Base-by-base conservation (phyloP, 2,113 vertebrate species). In the Neomonachus schauinslandi region DNA sequence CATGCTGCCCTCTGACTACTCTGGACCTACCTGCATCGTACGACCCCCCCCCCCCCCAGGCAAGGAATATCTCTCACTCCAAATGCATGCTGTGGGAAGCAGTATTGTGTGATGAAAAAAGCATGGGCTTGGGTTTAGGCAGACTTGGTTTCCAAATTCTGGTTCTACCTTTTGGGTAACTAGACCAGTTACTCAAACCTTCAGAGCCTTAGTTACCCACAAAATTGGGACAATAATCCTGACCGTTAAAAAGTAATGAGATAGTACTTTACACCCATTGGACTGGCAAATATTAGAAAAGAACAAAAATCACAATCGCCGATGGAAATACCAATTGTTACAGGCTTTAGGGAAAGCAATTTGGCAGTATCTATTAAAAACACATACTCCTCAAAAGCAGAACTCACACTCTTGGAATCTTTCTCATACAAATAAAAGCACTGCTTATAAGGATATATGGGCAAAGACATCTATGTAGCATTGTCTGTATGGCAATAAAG, bases 351-450 rank as follows among this genome's bases (percentile, higher is more conserved):
- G 33, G 82, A 95, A 95, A 86, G 36, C 42, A 85, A 39, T 92
- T 94, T 92, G 84, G 76, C 83, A 92, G 31, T 81, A 59, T 63
- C 90, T 94, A 85, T 90, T 94, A 88, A 95, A 95, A 94, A 86
- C 16, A 86, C 39, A 74, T 82, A 91, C 7, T 72, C n/a, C 8
- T 88, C 49, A 85, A 91, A 91, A 72, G 53, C 36, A 94, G 59
- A 57, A 72, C 22, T 94, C 81, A 77, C 31, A 61, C 63, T 93
- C 28, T 69, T 96, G 91, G 97, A 94, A 51, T 77, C n/a, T 61
- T 95, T 86, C 90, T 93, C 81, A 89, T 19, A 71, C 80, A 94
- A 95, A 91, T 93, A 85, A 93, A 94, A 89, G 76, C 46, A 53
- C 14, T 91, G 59, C 33, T 86, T 94, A 21, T 65, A 69, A 97